phyloP scores from a whole-genome alignment of 2,113 vertebrate genomes.

The Mungos mungo region DNA sequence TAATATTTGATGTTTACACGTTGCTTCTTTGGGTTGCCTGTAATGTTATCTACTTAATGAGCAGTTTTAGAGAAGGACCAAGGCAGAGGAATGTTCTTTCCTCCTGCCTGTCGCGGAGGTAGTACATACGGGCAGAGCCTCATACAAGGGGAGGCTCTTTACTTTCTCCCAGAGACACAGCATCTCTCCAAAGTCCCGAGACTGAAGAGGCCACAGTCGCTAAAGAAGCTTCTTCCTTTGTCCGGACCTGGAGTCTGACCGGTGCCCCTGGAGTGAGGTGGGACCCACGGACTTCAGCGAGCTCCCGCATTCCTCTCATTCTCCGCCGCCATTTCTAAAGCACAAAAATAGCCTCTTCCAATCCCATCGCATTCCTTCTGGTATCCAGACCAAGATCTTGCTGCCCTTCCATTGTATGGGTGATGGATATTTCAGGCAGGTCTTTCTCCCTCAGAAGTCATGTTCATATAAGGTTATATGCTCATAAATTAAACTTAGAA shows the following conservation, averaged over 20 bases:
- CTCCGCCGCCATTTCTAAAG: background rate
- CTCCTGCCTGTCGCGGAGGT: background rate
- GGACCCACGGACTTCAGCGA: background rate
- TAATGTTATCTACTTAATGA: background rate
- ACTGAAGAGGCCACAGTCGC: background rate
- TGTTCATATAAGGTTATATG: background rate
- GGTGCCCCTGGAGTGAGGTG: too few relatives aligned
- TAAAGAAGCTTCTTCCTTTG: background rate
- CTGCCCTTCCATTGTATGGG: background rate
- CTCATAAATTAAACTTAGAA: background rate
- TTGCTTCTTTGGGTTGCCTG: background rate
- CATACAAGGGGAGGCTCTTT: background rate
- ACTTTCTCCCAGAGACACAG: background rate
- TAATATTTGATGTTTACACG: background rate
- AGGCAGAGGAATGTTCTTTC: background rate
- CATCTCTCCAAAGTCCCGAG: background rate
- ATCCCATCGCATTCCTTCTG: background rate
- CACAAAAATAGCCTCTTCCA: background rate
- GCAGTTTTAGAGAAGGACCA: background rate
- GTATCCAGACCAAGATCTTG: too few relatives aligned
- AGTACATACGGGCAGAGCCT: background rate
- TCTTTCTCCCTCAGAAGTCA: background rate
- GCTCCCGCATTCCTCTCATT: background rate
- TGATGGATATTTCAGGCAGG: background rate
- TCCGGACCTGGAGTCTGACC: background rate